Percentiles rank a stretch among this genome's conserved stretches.
These are phyloP conservation scores for Rhinopomastus cyanomelas DNA, from an alignment of 2,113 vertebrate species.

Conservation along the genomic window DNA sequence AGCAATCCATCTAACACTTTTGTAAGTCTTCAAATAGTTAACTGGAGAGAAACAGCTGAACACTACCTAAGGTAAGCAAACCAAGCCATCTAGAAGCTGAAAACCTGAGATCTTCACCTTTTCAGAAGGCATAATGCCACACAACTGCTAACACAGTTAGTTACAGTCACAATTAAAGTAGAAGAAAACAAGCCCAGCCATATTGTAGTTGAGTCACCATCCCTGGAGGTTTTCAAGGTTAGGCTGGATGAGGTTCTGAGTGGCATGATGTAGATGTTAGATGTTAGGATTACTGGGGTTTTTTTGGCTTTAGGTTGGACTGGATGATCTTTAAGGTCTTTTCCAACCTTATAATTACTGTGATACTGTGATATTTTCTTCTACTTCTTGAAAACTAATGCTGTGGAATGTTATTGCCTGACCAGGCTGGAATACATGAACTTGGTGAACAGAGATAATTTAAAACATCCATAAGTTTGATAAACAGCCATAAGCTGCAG, in stretches of 20 bases:
- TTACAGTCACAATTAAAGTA: neutral
- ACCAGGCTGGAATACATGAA: neutral
- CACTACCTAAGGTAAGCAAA: neutral
- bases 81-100: neutral
- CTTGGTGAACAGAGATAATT: neutral
- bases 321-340: too few relatives aligned
- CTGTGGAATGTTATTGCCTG: neutral
- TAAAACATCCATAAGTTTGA: neutral
- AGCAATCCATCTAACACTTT: neutral
- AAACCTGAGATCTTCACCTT: neutral
- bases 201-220: too few relatives aligned
- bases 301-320: too few relatives aligned
- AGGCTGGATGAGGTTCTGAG: too few relatives aligned
- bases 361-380: too few relatives aligned
- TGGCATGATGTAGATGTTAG: too few relatives aligned
- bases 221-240: too few relatives aligned
- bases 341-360: too few relatives aligned
- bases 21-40: neutral
- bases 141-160: neutral
- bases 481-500: neutral
- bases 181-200: neutral
- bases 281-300: too few relatives aligned
- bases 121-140: neutral
- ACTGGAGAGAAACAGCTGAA: neutral
- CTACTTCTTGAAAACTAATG: neutral